Base-by-base conservation (phyloP, 2,113 vertebrate genomes). In the Rattus rattus region DNA sequence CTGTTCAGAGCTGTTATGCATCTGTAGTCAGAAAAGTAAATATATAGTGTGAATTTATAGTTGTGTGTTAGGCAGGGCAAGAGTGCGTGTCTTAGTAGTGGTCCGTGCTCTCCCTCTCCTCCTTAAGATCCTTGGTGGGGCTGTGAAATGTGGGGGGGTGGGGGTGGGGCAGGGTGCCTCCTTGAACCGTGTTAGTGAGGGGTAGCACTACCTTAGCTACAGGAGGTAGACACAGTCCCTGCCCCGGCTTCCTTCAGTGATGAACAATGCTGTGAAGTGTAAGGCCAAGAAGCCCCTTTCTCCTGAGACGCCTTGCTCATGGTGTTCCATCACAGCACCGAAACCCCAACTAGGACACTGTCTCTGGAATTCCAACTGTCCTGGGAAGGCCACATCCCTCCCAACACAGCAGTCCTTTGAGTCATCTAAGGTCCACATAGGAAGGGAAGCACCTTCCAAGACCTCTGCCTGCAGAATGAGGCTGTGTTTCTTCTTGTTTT, bases 31-130 rank as follows among this genome's bases (percentile, higher is more conserved):
- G 73, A 13, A 19, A n/a, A 61, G 20, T 89, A 39, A 81, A 54
- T 63, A 56, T 80, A 30, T 61, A 76, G n/a, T 63, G 54, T 67
- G 88, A 90, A 94, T 90, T 95, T 92, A 92, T 47, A 72, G 43
- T 2, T 75, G 30, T 91, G 83, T 43, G 26, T 90, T 63, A 33
- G 80, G 47, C n/a, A 73, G 30, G 47, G 24, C 43, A 36, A 72
- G 70, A 56, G 28, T 28, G 81, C 6, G 63, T 13, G 70, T 84
- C 24, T 70, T 43, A 69, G 63, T 61, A 94, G 69, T 4, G 10
- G 5, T 22, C 13, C 43, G 43, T 59, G 1, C 10, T 79, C 22
- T 67, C 39, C 36, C 0, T 30, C 30, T 95, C 10, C 47, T 70
- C 67, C 30, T 28, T 33, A 52, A 67, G 67, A 70, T 8, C 26